Evolutionary conservation across 2,888 invertebrate species (phyloP).

Genomic region (Cristatella mucedo): DNA sequence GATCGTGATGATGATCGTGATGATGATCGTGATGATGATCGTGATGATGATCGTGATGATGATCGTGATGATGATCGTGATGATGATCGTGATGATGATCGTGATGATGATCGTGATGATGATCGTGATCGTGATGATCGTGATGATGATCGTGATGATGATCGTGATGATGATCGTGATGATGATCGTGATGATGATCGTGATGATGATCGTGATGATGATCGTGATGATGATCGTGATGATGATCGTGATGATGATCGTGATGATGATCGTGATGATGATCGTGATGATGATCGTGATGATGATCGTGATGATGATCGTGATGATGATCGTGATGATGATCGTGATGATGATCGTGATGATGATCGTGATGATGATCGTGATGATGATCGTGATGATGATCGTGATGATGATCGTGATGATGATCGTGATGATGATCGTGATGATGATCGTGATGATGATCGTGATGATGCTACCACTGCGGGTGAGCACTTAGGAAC

Average conservation of each 20-base stretch:
- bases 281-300: constrained; percentile 1
- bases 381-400: constrained; percentile 3
- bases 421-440: not conserved
- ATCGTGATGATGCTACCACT: not conserved
- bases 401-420: not conserved
- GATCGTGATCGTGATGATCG: constrained; percentile 5
- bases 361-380: constrained; percentile 1
- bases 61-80: not conserved
- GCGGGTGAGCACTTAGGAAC: no score
- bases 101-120: constrained; percentile 1
- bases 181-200: not conserved
- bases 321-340: not conserved
- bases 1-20: not conserved
- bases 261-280: not conserved
- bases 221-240: not conserved
- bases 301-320: not conserved
- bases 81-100: not conserved
- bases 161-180: not conserved
- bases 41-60: not conserved
- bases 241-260: not conserved
- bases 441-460: constrained; percentile 3
- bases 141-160: constrained; percentile 2
- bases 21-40: not conserved
- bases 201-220: not conserved
- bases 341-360: not conserved